Percentiles rank a stretch among this genome's conserved stretches.
phyloP scores from a whole-genome alignment of 2,888 invertebrate genomes.

The Neuroscelio doddi region DNA sequence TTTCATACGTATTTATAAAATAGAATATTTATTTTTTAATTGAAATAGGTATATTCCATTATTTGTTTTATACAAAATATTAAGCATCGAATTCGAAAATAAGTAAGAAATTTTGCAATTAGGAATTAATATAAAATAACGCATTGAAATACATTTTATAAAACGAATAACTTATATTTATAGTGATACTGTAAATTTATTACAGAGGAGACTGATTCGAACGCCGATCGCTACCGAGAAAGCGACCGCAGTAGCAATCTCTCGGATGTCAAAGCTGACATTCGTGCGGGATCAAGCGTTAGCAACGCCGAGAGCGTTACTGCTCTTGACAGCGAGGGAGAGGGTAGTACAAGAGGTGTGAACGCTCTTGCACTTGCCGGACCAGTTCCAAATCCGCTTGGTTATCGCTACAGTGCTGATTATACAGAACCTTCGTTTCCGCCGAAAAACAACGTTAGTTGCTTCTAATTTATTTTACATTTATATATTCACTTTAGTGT shows the following conservation, averaged over 20 bases:
- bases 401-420: slow-evolving; percentile 84
- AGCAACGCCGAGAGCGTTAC: slow-evolving; percentile 81
- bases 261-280: slow-evolving; percentile 91
- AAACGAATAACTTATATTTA: too few relatives aligned
- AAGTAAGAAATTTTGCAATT: too few relatives aligned
- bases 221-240: slow-evolving; percentile 75
- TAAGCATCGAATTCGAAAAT: background rate
- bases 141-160: too few relatives aligned
- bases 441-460: slow-evolving; percentile 79
- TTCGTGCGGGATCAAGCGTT: slow-evolving; percentile 86
- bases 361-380: slow-evolving; percentile 80
- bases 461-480: too few relatives aligned
- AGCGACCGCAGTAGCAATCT: slow-evolving; percentile 94
- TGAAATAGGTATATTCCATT: background rate
- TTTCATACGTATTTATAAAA: too few relatives aligned
- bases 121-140: too few relatives aligned
- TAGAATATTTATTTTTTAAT: background rate
- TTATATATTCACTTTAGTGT: too few relatives aligned
- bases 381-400: slow-evolving; percentile 82
- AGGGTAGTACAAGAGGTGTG: slow-evolving; percentile 75
- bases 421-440: slow-evolving; percentile 86
- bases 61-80: background rate
- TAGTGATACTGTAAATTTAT: too few relatives aligned
- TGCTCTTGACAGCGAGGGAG: slow-evolving; percentile 73
- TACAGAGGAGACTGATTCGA: slow-evolving; percentile 71